A percentile compares a stretch with the other conserved stretches of the same genome.
These are phyloP conservation scores for Isaurus tuberculatus DNA, from an alignment of 92 coral and sea anemone genomes.

Conservation along the genomic window DNA sequence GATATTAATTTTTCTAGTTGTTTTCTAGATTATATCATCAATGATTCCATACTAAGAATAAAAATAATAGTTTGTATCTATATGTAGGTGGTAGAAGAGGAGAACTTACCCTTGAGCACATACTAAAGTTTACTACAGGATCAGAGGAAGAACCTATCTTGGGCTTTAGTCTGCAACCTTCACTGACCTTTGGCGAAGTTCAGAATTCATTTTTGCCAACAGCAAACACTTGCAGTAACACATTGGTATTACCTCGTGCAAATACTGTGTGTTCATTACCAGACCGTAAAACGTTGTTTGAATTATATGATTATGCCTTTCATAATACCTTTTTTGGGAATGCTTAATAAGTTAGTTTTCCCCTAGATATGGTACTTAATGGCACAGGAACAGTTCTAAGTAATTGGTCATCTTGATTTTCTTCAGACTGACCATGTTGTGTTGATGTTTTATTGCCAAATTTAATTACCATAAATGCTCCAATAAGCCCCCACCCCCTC, in stretches of 20 bases:
- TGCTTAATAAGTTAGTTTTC: constrained; percentile 37
- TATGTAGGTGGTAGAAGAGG: constrained; percentile 48
- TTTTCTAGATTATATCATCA: constrained; percentile 25
- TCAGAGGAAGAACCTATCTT: constrained; percentile 43
- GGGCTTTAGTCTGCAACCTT: constrained; percentile 47
- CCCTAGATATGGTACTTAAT: constrained; percentile 32
- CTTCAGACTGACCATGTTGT: constrained; percentile 35
- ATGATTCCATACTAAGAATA: constrained; percentile 15
- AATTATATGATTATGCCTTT: constrained; percentile 54
- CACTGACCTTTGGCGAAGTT: constrained; percentile 47
- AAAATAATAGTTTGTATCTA: constrained; percentile 18
- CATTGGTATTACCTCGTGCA: constrained; percentile 42
- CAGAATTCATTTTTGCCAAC: constrained; percentile 45
- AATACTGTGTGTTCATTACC: constrained; percentile 40
- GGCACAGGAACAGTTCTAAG: constrained; percentile 37
- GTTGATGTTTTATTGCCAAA: constrained; percentile 33
- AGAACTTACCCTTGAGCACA: constrained; percentile 33
- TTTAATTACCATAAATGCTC: constrained; percentile 28
- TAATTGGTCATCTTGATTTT: constrained; percentile 26
- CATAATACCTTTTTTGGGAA: constrained; percentile 43
- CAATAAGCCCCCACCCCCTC: constrained; percentile 18
- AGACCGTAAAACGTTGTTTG: constrained; percentile 34
- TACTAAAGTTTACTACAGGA: constrained; percentile 45
- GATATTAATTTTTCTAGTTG: constrained; percentile 18
- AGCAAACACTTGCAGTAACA: constrained; percentile 49